Base-by-base conservation (phyloP, 2,113 vertebrate species). In the Accipiter virgatus region DNA sequence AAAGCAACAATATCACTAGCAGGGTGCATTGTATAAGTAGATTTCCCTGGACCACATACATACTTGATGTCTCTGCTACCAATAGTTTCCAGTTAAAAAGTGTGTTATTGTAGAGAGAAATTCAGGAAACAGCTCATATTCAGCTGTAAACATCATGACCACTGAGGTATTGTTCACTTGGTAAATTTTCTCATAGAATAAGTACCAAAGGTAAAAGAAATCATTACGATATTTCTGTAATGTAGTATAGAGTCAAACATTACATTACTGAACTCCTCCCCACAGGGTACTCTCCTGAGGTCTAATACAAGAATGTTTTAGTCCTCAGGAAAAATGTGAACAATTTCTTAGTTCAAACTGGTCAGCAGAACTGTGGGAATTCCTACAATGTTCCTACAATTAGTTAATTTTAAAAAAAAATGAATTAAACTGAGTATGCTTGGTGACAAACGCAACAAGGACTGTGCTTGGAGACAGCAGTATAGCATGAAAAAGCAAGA, bases 271-370 rank as follows among this genome's bases (percentile, higher is more conserved):
- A 79, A 20, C 6, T 85, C 9, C 8, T 84, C 29, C 20, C 83
- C 31, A 62, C 13, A 42, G 0, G 0, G 7, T 23, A 34, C 7
- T 78, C 9, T 65, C 17, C 6, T 58, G 55, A 70, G 19, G 9
- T 36, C 15, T 75, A 55, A 38, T 13, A 43, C 5, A 68, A 38
- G 14, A 48, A 73, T 38, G 1, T 47, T 86, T 53, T 55, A 73
- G 10, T 82, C 11, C 29, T 92, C 55, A 86, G 38, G 9, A 58
- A 91, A 91, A 71, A 73, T 61, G 6, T 26, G 27, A 68, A 62
- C n/a, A 48, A 14, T 38, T 80, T 58, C 45, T 74, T 40, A 88
- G 45, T n/a, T 77, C 16, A 72, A 50, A 50, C 2, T 23, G 11
- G 15, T 62, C 31, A 50, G 29, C 7, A 38, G 27, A 70, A 83